These are phyloP conservation scores for Brachionichthys hirsutus DNA, from an alignment of 2,113 vertebrate genomes.

Conservation along the genomic window DNA sequence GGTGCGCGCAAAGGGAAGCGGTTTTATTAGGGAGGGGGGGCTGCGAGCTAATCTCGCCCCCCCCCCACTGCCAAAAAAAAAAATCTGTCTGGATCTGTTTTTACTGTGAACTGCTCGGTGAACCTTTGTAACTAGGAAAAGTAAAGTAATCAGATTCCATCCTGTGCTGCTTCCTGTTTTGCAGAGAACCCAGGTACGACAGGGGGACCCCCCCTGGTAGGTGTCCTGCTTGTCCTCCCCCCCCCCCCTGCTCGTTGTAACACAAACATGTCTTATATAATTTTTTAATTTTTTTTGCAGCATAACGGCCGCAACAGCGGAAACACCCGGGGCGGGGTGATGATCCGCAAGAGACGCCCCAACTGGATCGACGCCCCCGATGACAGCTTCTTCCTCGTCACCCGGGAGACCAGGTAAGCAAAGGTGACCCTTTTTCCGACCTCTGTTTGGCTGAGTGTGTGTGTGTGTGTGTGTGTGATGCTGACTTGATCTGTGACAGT, in stretches of 20 bases:
- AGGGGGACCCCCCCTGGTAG: constrained; percentile 82
- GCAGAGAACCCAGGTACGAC: constrained; percentile 82
- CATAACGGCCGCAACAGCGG: constrained; percentile 83
- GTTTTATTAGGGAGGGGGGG: too few species aligned
- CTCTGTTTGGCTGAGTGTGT: constrained; percentile 48
- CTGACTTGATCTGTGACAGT: neutral
- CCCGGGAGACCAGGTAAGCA: constrained; percentile 89
- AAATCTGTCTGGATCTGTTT: too few species aligned
- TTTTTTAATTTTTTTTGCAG: constrained; percentile 51
- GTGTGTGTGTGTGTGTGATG: constrained; percentile 18
- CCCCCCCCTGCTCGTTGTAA: neutral
- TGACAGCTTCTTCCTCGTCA: constrained; percentile 90
- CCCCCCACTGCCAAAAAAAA: too few species aligned
- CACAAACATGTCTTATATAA: too few species aligned
- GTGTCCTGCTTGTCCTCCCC: constrained; percentile 35
- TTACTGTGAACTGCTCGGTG: constrained; percentile 54
- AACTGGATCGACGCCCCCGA: constrained; percentile 90
- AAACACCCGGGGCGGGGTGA: constrained; percentile 77
- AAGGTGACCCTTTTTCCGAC: constrained; percentile 52
- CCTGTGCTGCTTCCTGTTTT: constrained; percentile 52
- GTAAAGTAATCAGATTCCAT: constrained; percentile 16
- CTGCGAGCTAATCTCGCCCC: neutral
- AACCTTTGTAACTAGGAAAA: constrained; percentile 47
- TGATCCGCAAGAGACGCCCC: constrained; percentile 86
- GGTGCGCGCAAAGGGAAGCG: constrained; percentile 42